Base-by-base conservation (phyloP, 2,888 invertebrate species). In the Hirtodrosophila duncani region DNA sequence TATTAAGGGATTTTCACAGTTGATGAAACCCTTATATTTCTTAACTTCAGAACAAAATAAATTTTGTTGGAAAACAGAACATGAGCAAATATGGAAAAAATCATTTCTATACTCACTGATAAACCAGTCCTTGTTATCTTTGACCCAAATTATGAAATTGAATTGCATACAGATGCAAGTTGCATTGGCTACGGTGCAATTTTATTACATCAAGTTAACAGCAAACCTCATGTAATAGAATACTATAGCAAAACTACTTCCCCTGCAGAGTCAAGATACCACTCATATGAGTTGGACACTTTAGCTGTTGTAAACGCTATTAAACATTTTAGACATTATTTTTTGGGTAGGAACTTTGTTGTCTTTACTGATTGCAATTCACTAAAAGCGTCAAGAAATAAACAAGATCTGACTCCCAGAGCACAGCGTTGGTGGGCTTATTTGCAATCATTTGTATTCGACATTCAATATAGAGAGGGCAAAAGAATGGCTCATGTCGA, bases 241-340 rank as follows among this genome's bases (percentile, higher is more conserved):
- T 39, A 48, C 4, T 29, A 11, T 26, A 23, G 42, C 9, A 42
- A 18, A 18, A 17, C 18, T 20, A 34, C 38, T 34, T 18, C 5
- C 9, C n/a, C n/a, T n/a, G n/a, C n/a, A n/a, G n/a, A n/a, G n/a
- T n/a, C n/a, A n/a, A n/a, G n/a, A n/a, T n/a, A n/a, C n/a, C n/a
- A n/a, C n/a, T 30, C 16, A 4, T 43, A 33, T 9, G 33, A 39
- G 29, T 20, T 51, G 20, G 53, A 63, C 30, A 63, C 65, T 1
- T 42, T 68, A 11, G 57, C 57, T 9, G 64, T 69, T 17, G 49
- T 59, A 13, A 70, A 59, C 33, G 30, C 56, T 2, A 45, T 58
- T 23, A 62, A 59, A 30, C 42, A 59, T 56, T 65, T 69, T 41
- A 31, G 64, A 3, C 56, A 64, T 50, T 66, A 69, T 49, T 48